phyloP scores from a whole-genome alignment of 2,113 vertebrate genomes.

The Marmota flaviventris region DNA sequence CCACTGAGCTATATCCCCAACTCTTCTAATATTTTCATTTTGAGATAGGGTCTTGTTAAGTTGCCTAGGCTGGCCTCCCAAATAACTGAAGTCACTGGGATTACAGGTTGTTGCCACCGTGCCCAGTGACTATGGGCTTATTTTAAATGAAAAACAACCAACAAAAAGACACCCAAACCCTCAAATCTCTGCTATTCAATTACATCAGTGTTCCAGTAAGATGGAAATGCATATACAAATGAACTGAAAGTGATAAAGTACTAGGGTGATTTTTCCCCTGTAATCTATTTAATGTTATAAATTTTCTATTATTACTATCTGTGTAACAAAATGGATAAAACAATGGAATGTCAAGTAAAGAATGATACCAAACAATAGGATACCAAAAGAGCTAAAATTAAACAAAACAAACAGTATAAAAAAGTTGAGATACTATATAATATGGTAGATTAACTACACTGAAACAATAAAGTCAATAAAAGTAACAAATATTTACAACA shows the following conservation, averaged over 20 bases:
- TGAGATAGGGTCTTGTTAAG: no score
- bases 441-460: not conserved
- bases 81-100: no score
- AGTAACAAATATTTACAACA: not conserved
- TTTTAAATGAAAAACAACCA: slow-evolving; percentile 20
- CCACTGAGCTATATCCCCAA: no score
- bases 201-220: not conserved
- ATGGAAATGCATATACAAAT: not conserved
- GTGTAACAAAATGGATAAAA: not conserved
- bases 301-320: not conserved
- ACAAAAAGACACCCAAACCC: not conserved
- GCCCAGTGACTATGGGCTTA: not conserved
- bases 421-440: not conserved
- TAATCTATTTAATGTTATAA: not conserved
- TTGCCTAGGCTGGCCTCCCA: no score
- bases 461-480: slow-evolving; percentile 40
- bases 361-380: not conserved
- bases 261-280: not conserved
- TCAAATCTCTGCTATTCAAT: slow-evolving; percentile 18
- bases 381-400: not conserved
- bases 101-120: no score
- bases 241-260: not conserved
- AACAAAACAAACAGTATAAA: not conserved
- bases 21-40: no score
- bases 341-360: slow-evolving; percentile 1